phyloP scores from a whole-genome alignment of 2,113 vertebrate genomes.

The Oncorhynchus keta region DNA sequence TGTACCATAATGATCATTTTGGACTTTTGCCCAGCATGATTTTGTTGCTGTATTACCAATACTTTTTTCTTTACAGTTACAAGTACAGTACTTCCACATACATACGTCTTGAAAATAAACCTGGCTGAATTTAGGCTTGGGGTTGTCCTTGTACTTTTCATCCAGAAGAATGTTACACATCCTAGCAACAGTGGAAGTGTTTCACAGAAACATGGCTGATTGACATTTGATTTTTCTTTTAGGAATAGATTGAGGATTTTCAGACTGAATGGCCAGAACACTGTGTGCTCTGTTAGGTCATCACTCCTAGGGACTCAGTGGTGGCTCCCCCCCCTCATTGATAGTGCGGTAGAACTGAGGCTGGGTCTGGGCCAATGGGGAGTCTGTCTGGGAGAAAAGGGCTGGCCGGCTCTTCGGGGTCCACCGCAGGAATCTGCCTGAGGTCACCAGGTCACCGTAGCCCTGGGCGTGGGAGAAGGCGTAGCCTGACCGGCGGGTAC shows the following conservation, averaged over 20 bases:
- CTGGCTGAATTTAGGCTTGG: no score
- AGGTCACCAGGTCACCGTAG: constrained; percentile 92
- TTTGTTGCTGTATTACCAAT: background rate
- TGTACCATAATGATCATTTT: background rate
- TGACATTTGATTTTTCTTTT: no score
- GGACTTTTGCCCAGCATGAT: background rate
- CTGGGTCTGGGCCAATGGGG: constrained; percentile 52
- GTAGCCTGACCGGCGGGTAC: constrained; percentile 86
- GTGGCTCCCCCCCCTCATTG: constrained; percentile 41
- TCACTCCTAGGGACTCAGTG: constrained; percentile 8
- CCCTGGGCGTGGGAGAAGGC: constrained; percentile 93
- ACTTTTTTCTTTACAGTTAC: background rate
- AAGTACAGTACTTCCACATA: background rate
- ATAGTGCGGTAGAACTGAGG: constrained; percentile 69
- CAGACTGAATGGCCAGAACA: no score
- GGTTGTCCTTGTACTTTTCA: no score
- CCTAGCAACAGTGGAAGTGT: no score
- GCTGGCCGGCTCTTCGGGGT: constrained; percentile 42
- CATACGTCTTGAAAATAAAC: background rate
- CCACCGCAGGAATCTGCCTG: constrained; percentile 71
- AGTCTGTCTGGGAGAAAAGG: constrained; percentile 48
- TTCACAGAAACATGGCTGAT: no score
- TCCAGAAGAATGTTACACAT: no score
- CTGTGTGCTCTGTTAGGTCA: no score
- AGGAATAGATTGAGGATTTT: no score